These are phyloP conservation scores for Eupelmus urozonus DNA, from an alignment of 2,888 invertebrate species.

Conservation along the genomic window DNA sequence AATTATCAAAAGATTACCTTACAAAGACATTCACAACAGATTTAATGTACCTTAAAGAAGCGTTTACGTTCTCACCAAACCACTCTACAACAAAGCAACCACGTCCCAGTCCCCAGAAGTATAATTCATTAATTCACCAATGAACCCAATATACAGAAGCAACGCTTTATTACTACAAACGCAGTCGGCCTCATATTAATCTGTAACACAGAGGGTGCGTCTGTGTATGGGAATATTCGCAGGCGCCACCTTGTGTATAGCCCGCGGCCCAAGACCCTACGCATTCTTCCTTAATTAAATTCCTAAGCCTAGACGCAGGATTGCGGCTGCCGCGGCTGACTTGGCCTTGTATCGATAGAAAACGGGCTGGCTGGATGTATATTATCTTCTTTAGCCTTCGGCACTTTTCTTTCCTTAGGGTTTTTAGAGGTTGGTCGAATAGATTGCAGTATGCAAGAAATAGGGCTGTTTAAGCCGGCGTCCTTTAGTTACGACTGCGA, in stretches of 20 bases:
- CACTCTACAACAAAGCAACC: too few species aligned
- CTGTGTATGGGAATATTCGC: conserved; percentile 35
- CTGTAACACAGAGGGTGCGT: neutral
- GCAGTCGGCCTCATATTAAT: conserved; percentile 23
- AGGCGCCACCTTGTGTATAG: neutral
- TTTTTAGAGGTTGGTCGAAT: too few species aligned
- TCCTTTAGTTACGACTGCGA: too few species aligned
- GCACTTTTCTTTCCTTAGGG: neutral
- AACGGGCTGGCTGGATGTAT: neutral
- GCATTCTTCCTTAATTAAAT: conserved; percentile 52
- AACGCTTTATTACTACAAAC: conserved; percentile 13
- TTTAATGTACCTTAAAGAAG: too few species aligned
- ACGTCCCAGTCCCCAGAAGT: too few species aligned
- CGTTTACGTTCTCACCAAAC: too few species aligned
- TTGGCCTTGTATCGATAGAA: conserved; percentile 32
- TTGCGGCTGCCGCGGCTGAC: neutral
- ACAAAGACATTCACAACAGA: too few species aligned
- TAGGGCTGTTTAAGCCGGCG: too few species aligned
- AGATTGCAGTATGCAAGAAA: too few species aligned
- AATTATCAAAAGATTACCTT: too few species aligned
- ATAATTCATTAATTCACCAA: neutral
- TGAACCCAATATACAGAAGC: neutral
- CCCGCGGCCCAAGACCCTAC: neutral
- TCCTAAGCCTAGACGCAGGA: conserved; percentile 16
- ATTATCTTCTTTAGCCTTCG: neutral